Evolutionary conservation across 1,140 invertebrate species (phyloP), one percentile per base, ranked within the genome.

Genomic region (Cephus cinctus): DNA sequence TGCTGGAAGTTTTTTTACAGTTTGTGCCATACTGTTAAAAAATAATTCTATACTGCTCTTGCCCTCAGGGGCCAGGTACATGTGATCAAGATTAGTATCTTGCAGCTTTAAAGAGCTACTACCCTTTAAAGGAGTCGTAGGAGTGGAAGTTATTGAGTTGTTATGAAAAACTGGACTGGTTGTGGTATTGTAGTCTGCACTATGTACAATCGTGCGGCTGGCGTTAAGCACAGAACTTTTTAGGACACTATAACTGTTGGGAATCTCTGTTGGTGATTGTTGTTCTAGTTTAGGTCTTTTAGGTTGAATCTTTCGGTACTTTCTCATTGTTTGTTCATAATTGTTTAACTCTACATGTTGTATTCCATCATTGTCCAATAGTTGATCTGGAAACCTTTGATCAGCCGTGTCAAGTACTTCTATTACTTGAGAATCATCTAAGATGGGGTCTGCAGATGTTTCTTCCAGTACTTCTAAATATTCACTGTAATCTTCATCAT

Each of bases 401-500:
- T 8, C 34, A 2, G 14, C 50, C 48, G 5, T 55, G 50, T 15
- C 58, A 40, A 32, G 19, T 42, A n/a, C n/a, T 46, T 61, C 53
- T 5, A 54, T 18, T 1, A 42, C 19, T 16, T 63, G 51, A 22
- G 18, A n/a, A 34, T 53, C 27, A 6, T 44, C 23, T 1, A 50
- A 20, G 18, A 69, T 38, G 14, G 63, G 57, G 47, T 63, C 59
- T 0, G 53, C 57, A 2, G 56, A 47, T 12, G 64, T 67, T 43
- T 65, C 59, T 51, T 67, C 61, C 0, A 70, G 23, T 34, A 73
- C 54, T 45, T 75, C 72, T 3, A 75, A 46, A 36, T 72, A 76
- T 50, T 75, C 74, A 12, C 49, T 68, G n/a, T 72, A 76, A 48
- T 74, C 65, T 16, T 75, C 73, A 23, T 74, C 71, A 12, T 58